Evolutionary conservation across 64 coral and sea anemone species (phyloP), one percentile per base, ranked within the genome.

Genomic region (Actinia tenebrosa): DNA sequence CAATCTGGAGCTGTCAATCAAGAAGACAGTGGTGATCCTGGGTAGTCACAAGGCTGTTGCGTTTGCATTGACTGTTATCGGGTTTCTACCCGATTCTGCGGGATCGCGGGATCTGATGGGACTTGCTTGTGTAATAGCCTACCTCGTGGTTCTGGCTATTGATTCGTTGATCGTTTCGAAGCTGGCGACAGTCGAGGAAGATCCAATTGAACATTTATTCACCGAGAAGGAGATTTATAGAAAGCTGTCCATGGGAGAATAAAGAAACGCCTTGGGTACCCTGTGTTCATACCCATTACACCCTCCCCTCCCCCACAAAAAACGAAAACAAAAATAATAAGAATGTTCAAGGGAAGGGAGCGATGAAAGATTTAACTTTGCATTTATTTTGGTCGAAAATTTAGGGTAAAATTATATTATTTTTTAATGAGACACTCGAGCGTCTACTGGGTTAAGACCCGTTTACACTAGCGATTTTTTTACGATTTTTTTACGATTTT

Each of bases 61-160:
- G 5, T 96, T 96, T 81, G 91, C 94, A 19, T 54, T 96, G 23
- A 92, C 91, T 10, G 72, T 89, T 16, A 22, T 92, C 64, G 50
- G 30, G 52, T 96, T 92, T 56, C 60, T 96, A 1, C 85, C 94
- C 3, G 88, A 83, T 13, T 79, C 88, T 47, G 78, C 86, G n/a
- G 94, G 94, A 13, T 96, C 94, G 7, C 84, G 82, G 18, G 91
- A 89, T 42, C 80, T 96, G 20, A 96, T 96, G 94, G 86, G 86
- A 11, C 79, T 92, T 15, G 87, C 91, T 44, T 96, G 94, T 63
- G 79, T 90, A 5, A 92, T 96, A 22, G 87, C 94, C 15, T 87
- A 96, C 71, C 80, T 96, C 44, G 91, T 89, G 5, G 88, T 96
- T 52, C 60, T 96, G 11, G 89, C 66, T 9, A 68, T 89, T 5